Conservation (phyloP, 2,888 invertebrate genomes). For the Sarcophaga variegata region DNA sequence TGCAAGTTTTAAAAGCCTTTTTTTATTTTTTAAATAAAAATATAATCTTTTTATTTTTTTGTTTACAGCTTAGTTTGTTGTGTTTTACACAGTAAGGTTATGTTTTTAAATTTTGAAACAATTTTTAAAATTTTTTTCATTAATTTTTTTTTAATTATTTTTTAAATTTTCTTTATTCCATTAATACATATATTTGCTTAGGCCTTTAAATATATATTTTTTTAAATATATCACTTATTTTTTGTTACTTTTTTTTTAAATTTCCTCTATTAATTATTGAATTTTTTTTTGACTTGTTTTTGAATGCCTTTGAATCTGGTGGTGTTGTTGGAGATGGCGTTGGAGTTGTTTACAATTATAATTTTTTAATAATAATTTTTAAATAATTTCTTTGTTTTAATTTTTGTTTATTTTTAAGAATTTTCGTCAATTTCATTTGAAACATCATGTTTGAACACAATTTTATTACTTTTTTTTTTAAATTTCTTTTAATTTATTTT, state of each 20-base stretch:
- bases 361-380: constrained; percentile 53
- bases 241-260: too few relatives aligned
- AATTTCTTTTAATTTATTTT: constrained; percentile 36
- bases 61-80: not conserved
- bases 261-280: too few relatives aligned
- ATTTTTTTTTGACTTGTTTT: too few relatives aligned
- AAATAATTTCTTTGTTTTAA: constrained; percentile 54
- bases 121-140: too few relatives aligned
- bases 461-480: constrained; percentile 49
- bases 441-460: constrained; percentile 71
- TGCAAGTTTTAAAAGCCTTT: not conserved
- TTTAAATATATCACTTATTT: not conserved
- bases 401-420: constrained; percentile 63
- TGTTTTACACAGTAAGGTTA: too few relatives aligned
- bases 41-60: not conserved
- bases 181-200: too few relatives aligned
- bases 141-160: too few relatives aligned
- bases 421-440: constrained; percentile 59
- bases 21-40: not conserved
- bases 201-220: not conserved
- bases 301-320: too few relatives aligned
- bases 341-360: not conserved
- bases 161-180: too few relatives aligned
- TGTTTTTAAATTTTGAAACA: too few relatives aligned
- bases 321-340: too few relatives aligned